Conservation (phyloP, 2,888 invertebrate species). For the Chironomus tentans region DNA sequence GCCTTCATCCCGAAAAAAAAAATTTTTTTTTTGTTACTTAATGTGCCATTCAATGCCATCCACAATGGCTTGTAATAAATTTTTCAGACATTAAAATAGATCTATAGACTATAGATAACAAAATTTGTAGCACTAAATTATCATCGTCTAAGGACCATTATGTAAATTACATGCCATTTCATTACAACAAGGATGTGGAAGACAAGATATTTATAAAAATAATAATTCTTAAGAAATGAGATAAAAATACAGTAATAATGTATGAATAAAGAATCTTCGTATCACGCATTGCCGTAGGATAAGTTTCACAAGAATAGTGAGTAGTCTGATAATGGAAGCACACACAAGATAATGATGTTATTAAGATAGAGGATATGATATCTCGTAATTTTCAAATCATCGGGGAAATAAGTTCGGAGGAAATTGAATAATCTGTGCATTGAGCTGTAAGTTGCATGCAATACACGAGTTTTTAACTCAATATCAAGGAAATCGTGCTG, state of each 20-base stretch:
- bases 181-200: neutral
- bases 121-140: neutral
- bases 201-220: neutral
- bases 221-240: neutral
- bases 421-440: too few relatives aligned
- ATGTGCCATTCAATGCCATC: neutral
- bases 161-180: neutral
- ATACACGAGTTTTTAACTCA: too few relatives aligned
- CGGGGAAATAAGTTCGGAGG: too few relatives aligned
- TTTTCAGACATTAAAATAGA: neutral
- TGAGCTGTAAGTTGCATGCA: too few relatives aligned
- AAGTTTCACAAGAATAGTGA: too few relatives aligned
- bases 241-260: neutral
- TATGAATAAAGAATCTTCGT: too few relatives aligned
- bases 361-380: too few relatives aligned
- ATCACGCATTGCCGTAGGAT: too few relatives aligned
- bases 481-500: too few relatives aligned
- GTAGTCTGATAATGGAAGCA: too few relatives aligned
- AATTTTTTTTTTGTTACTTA: neutral
- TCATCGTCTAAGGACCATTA: neutral
- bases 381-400: too few relatives aligned
- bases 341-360: too few relatives aligned
- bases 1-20: neutral
- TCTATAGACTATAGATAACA: neutral
- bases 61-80: neutral